phyloP scores from a whole-genome alignment of 2,113 vertebrate genomes.

The Orycteropus afer region DNA sequence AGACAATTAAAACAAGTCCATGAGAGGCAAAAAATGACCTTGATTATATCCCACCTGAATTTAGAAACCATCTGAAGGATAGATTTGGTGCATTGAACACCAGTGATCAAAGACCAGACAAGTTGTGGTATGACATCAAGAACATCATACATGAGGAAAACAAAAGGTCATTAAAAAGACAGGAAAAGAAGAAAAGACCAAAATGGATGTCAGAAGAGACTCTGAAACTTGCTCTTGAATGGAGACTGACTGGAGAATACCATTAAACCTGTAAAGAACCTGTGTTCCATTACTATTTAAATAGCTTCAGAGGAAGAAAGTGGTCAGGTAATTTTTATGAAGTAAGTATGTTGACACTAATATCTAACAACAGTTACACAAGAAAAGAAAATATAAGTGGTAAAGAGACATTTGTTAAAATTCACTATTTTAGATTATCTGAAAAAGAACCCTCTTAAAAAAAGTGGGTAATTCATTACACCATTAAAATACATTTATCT shows the following conservation, averaged over 20 bases:
- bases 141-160: too few species aligned
- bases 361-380: not conserved
- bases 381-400: not conserved
- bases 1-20: too few species aligned
- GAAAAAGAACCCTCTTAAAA: not conserved
- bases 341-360: not conserved
- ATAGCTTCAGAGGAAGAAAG: not conserved
- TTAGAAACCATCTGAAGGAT: too few species aligned
- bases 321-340: not conserved
- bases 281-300: not conserved
- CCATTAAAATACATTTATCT: conserved; percentile 7
- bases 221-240: too few species aligned
- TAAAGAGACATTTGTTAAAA: conserved; percentile 32
- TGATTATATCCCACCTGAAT: too few species aligned
- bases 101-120: too few species aligned
- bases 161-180: too few species aligned
- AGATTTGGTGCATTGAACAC: too few species aligned
- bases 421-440: not conserved
- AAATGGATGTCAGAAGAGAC: too few species aligned
- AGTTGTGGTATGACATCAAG: too few species aligned
- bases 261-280: not conserved
- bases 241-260: not conserved
- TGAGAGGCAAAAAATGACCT: too few species aligned
- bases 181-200: too few species aligned
- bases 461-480: not conserved